Evolutionary conservation across 2,888 invertebrate species (phyloP).

Genomic region (Lathronympha strigana): DNA sequence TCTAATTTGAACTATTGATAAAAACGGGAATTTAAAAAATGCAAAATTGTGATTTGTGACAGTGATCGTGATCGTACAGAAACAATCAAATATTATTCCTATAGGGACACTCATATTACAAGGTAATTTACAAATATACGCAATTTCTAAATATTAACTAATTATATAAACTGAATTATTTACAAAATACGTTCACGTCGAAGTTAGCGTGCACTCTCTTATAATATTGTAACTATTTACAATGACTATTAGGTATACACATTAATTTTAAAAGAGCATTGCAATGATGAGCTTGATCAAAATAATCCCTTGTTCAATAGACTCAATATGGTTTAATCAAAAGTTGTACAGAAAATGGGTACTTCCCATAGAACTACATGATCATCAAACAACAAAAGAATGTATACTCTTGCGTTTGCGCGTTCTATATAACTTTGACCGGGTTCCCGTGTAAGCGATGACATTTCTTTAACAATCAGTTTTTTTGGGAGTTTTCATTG

Average conservation of each 20-base stretch:
- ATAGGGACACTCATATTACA: slow-evolving; percentile 79
- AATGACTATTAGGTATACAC: slow-evolving; percentile 76
- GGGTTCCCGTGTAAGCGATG: slow-evolving; percentile 1
- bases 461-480: not conserved
- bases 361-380: not conserved
- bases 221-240: slow-evolving; percentile 80
- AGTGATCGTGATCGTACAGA: slow-evolving; percentile 75
- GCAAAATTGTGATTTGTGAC: slow-evolving; percentile 82
- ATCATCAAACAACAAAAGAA: not conserved
- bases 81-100: slow-evolving; percentile 70
- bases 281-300: slow-evolving; percentile 80
- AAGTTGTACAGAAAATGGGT: slow-evolving; percentile 22
- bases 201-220: slow-evolving; percentile 68
- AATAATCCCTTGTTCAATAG: slow-evolving; percentile 76
- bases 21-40: slow-evolving; percentile 68
- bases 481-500: not conserved
- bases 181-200: slow-evolving; percentile 78
- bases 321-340: slow-evolving; percentile 48
- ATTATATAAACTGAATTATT: slow-evolving; percentile 78
- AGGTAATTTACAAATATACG: slow-evolving; percentile 80
- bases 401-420: not conserved
- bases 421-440: not conserved
- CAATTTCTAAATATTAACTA: slow-evolving; percentile 77
- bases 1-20: slow-evolving; percentile 69
- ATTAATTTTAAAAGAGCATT: slow-evolving; percentile 78